These are phyloP conservation scores for Chondrilla cf. caribensis DNA, from an alignment of 37 sponge, comb jelly and placozoan species.

Conservation along the genomic window DNA sequence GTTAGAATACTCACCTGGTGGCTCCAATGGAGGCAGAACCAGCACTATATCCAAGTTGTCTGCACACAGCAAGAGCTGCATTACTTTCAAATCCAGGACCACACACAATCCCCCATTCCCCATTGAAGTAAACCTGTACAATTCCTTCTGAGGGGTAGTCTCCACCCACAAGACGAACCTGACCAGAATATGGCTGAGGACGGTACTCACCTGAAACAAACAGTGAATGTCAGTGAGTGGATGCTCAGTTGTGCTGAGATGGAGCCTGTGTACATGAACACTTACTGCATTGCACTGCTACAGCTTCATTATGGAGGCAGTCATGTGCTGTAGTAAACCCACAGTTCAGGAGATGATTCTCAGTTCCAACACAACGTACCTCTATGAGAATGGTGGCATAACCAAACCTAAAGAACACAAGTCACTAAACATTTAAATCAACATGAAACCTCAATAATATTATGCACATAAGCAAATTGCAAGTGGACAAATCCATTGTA, in stretches of 20 bases:
- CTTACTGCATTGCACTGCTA: slow-evolving; percentile 17
- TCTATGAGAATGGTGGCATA: neutral
- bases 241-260: too few species aligned
- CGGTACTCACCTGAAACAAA: neutral
- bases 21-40: neutral
- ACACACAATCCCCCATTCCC: neutral
- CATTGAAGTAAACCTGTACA: neutral
- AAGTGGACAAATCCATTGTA: too few species aligned
- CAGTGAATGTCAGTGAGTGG: too few species aligned
- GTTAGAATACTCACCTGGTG: neutral
- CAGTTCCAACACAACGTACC: neutral
- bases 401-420: neutral
- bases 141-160: neutral
- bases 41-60: neutral
- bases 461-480: too few species aligned
- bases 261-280: too few species aligned
- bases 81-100: neutral
- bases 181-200: slow-evolving; percentile 24
- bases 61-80: neutral
- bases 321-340: neutral
- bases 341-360: neutral
- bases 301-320: neutral
- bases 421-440: neutral
- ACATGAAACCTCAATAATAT: too few species aligned
- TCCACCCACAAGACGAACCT: slow-evolving; percentile 6